Evolutionary conservation across 2,888 invertebrate genomes (phyloP).

Genomic region (Oscheius onirici): DNA sequence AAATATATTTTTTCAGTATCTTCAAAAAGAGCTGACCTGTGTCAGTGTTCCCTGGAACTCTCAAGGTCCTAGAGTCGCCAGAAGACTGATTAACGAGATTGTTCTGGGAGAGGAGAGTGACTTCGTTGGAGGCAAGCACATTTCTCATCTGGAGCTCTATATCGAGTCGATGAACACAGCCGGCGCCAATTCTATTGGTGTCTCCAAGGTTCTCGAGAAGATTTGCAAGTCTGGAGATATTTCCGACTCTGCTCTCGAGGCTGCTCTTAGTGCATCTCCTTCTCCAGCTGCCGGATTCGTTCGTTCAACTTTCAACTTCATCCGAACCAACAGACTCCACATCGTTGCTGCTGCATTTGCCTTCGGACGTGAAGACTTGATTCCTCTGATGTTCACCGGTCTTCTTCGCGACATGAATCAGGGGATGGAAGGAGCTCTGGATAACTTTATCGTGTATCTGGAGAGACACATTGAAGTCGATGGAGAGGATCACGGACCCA

Average conservation of each 20-base stretch:
- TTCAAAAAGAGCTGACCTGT: conserved; percentile 38
- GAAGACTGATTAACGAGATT: conserved; percentile 44
- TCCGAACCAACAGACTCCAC: conserved; percentile 31
- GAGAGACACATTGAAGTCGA: conserved; percentile 40
- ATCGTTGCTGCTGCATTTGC: conserved; percentile 40
- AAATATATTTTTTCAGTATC: conserved; percentile 10
- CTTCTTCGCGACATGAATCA: conserved; percentile 36
- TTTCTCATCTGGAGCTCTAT: conserved; percentile 42
- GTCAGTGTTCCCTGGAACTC: conserved; percentile 37
- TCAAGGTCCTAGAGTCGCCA: conserved; percentile 24
- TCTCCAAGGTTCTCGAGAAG: conserved; percentile 6
- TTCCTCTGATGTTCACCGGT: conserved; percentile 40
- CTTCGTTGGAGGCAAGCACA: conserved; percentile 36
- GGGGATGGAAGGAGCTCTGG: conserved; percentile 33
- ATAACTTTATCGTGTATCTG: conserved; percentile 36
- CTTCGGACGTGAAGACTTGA: conserved; percentile 41
- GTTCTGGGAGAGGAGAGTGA: conserved; percentile 38
- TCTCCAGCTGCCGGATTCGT: conserved; percentile 36
- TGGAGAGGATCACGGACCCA: conserved; percentile 36
- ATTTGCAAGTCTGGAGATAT: conserved; percentile 3
- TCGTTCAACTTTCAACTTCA: conserved; percentile 35
- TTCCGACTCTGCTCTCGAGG: conserved; percentile 23
- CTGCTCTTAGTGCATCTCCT: conserved; percentile 21
- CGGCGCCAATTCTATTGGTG: conserved; percentile 19
- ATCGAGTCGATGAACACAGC: conserved; percentile 36